Base-by-base conservation (phyloP, 2,113 vertebrate species). In the Limnothrissa miodon region DNA sequence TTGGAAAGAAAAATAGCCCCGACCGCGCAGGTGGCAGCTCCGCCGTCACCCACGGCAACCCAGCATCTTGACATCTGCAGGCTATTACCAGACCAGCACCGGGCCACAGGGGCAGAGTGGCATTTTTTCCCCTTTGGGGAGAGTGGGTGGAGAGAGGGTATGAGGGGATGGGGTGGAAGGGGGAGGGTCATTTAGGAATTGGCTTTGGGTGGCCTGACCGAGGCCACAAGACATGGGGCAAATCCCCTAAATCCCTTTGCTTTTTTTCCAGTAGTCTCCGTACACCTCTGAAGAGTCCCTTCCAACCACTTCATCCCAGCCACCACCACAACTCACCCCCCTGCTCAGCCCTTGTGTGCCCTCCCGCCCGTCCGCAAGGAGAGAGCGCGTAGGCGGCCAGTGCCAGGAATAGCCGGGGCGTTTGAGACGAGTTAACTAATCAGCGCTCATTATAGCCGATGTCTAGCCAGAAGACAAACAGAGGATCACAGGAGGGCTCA, bases 401-500 rank as follows among this genome's bases (percentile, higher is more conserved):
- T 51, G 85, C 56, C 92, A 82, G 84, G 90, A 94, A 93, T 94
- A 93, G 92, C 90, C 85, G 79, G 87, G 86, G 85, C 90, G 91
- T 92, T 59, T 91, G 89, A 93, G 91, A 90, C 86, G 86, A 92
- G 90, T 92, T 92, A 92, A 92, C 93, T 94, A 94, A 94, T 93
- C 91, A 93, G 89, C 8, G 78, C 90, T 93, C 92, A 90, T 93
- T 94, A 93, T 93, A 94, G 92, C 88, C 88, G 79, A 93, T 89
- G 93, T 94, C 93, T 93, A 92, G 93, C 93, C 93, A 91, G 92
- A 93, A 92, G 89, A 92, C 90, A 93, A 94, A 94, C 92, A 94
- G 84, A 87, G 90, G 90, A 90, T 91, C 88, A 91, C 36, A 8
- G 0, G 45, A 81, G 85, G 89, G 90, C 88, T 91, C 89, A 87